These are phyloP conservation scores for Oceanodroma tethys DNA, from an alignment of 2,113 vertebrate species.

Conservation along the genomic window DNA sequence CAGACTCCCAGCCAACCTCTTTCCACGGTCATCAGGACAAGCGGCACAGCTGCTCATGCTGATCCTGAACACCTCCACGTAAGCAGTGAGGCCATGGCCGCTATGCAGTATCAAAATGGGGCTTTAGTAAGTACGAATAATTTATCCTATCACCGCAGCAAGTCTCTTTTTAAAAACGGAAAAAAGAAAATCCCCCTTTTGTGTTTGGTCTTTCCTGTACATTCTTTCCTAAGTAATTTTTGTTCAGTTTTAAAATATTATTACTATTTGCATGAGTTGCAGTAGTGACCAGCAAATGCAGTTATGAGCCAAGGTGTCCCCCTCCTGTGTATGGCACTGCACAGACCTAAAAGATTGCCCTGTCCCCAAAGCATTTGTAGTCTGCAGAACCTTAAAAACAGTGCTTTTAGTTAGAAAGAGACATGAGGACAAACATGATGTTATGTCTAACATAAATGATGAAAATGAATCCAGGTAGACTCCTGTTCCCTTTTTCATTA, in stretches of 20 bases:
- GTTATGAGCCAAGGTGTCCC: background rate
- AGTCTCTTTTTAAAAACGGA: background rate
- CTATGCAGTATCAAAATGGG: background rate
- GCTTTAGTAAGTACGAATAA: background rate
- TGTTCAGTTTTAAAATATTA: background rate
- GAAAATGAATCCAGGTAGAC: background rate
- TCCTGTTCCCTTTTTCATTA: background rate
- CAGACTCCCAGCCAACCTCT: background rate
- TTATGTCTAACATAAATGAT: background rate
- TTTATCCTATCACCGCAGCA: background rate
- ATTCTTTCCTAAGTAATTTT: background rate
- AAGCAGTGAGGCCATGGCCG: background rate
- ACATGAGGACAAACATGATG: background rate
- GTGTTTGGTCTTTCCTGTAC: background rate
- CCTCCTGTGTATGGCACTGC: background rate
- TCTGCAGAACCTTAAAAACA: background rate
- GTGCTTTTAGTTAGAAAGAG: background rate
- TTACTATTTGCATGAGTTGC: background rate
- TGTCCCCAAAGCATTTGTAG: background rate
- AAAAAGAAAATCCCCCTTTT: background rate
- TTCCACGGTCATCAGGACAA: background rate
- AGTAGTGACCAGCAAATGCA: background rate
- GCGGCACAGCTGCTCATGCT: background rate
- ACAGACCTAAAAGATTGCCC: background rate
- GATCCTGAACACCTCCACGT: background rate